Evolutionary conservation across 2,113 vertebrate genomes (phyloP).

Genomic region (Pantherophis guttatus): DNA sequence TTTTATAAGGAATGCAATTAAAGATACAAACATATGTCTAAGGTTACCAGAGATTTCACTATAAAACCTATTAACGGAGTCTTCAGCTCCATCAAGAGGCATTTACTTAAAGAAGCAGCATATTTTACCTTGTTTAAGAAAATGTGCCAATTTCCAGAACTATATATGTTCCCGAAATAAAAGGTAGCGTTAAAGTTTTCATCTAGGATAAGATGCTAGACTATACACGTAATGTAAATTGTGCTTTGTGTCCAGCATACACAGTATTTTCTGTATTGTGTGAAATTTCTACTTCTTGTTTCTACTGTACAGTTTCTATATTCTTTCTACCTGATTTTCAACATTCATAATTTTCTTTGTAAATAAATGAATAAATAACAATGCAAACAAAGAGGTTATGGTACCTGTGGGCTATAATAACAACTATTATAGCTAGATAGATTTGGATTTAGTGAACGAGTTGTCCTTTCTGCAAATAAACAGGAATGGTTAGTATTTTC

Average conservation of each 20-base stretch:
- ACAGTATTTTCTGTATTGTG: background rate
- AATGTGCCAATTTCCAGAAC: background rate
- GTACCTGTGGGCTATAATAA: background rate
- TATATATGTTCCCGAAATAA: background rate
- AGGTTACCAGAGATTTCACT: slow-evolving; percentile 28
- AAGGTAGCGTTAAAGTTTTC: background rate
- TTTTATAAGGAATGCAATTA: slow-evolving; percentile 36
- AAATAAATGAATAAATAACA: background rate
- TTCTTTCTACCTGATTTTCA: background rate
- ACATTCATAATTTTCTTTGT: background rate
- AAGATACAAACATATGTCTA: slow-evolving; percentile 45
- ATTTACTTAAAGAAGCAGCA: slow-evolving; percentile 28
- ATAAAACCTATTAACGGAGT: background rate
- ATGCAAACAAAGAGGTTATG: background rate
- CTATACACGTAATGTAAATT: background rate
- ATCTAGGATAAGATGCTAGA: background rate
- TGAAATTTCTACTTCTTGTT: background rate
- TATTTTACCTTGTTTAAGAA: background rate
- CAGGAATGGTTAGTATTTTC: background rate
- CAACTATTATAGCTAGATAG: background rate
- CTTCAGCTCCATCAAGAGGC: slow-evolving; percentile 16
- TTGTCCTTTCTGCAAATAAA: background rate
- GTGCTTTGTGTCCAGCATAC: background rate
- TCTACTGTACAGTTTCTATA: background rate
- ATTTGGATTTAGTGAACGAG: background rate